Evolutionary conservation across 2,888 invertebrate species (phyloP), one percentile per base, ranked within the genome.

Genomic region (Yponomeuta cagnagella): DNA sequence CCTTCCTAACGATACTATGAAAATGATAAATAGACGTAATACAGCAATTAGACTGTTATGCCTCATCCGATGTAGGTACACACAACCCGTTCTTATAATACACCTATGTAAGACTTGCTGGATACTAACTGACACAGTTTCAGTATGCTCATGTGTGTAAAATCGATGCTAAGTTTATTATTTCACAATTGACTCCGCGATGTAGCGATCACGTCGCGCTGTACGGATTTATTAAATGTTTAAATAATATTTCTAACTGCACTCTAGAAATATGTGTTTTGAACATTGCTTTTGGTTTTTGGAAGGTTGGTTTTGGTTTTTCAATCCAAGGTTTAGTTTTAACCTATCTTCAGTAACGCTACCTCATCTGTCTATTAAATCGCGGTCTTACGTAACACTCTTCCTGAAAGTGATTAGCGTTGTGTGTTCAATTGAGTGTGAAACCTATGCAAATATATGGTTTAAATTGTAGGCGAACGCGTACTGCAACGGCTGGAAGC

Each of bases 401-500:
- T 58, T 58, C 52, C 52, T 12, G 15, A 58, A 58, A 58, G 52
- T 58, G 43, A 43, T 43, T 43, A 43, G 9, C 43, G 43, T 43
- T 8, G 43, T 43, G 5, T 43, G 43, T 58, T 58, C 15, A 58
- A 58, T 58, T 58, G 12, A 63, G 15, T 63, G 63, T 63, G n/a
- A 63, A 31, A 8, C 31, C 64, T 10, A 64, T 67, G 43, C 15
- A 67, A 67, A 31, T 37, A 31, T 33, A 4, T 43, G 12, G 52
- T 71, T 15, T n/a, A 70, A 70, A 58, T 78, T 78, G 68, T 74
- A 93, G 97, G 97, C 68, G 97, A 96, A 84, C 94, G 94, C 75
- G 93, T 94, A 68, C 86, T 95, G 10, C 95, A 95, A 78, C 94
- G 94, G 77, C 91, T 94, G 74, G 92, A 92, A 85, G 84, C 93